Conservation (phyloP, 37 sponge, comb jelly and placozoan species). For the Oopsacas minuta region DNA sequence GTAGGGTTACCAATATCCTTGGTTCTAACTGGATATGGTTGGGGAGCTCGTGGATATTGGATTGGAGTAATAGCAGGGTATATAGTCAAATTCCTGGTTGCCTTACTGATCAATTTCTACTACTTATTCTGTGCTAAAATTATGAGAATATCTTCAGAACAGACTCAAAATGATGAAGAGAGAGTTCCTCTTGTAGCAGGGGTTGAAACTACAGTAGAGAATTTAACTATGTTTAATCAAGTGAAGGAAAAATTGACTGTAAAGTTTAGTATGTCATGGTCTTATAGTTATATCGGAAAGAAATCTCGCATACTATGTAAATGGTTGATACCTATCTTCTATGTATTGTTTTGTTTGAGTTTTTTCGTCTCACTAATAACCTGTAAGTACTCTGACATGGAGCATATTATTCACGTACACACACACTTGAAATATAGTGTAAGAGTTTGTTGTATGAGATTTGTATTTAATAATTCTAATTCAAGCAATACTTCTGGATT, state of each 20-base stretch:
- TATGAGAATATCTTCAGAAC: not conserved
- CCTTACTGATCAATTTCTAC: not conserved
- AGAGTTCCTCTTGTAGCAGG: not conserved
- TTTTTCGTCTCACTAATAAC: not conserved
- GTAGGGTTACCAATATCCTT: not conserved
- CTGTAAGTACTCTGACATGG: not conserved
- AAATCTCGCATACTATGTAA: not conserved
- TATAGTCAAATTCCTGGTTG: not conserved
- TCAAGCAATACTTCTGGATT: not conserved
- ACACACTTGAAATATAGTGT: not conserved
- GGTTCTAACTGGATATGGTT: not conserved
- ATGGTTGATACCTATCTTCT: not conserved
- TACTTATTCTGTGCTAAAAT: not conserved
- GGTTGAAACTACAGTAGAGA: not conserved
- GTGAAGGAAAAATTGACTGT: not conserved
- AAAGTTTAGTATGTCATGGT: not conserved
- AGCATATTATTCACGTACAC: not conserved
- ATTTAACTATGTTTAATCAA: not conserved
- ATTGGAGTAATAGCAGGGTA: constrained; percentile 1
- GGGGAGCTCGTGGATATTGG: not conserved
- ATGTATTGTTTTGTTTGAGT: not conserved
- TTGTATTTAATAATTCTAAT: not conserved
- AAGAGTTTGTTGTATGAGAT: not conserved
- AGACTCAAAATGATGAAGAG: not conserved
- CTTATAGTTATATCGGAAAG: not conserved